These are phyloP conservation scores for Onychorhynchus coronatus DNA, from an alignment of 2,113 vertebrate species.

Conservation along the genomic window DNA sequence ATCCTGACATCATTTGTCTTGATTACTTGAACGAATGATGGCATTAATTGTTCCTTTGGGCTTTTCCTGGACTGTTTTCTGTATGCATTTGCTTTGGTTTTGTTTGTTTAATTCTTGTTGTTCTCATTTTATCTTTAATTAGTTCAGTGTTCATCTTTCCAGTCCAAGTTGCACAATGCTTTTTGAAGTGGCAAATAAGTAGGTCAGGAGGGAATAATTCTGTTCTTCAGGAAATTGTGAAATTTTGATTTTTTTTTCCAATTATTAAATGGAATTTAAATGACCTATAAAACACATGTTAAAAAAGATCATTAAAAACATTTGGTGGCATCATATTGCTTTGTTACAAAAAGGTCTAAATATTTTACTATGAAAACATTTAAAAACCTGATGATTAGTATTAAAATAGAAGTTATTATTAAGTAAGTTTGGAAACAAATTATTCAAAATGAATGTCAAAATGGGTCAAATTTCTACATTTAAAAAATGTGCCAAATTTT, in stretches of 20 bases:
- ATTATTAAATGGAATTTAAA: not conserved
- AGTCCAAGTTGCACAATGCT: slow-evolving; percentile 16
- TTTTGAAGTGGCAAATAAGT: slow-evolving; percentile 5
- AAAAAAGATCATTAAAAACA: not conserved
- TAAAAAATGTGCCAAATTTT: not conserved
- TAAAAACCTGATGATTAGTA: not conserved
- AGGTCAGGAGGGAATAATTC: not conserved
- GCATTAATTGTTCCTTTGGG: not conserved
- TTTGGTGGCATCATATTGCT: not conserved
- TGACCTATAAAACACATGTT: not conserved
- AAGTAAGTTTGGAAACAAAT: not conserved
- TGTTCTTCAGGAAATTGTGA: slow-evolving; percentile 23
- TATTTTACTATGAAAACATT: not conserved
- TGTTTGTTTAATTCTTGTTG: slow-evolving; percentile 38
- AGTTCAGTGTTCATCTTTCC: not conserved
- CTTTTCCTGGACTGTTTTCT: not conserved
- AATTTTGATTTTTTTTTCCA: not conserved
- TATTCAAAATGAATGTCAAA: not conserved
- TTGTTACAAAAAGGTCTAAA: not conserved
- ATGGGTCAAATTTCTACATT: not conserved
- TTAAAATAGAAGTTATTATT: not conserved
- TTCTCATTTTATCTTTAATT: slow-evolving; percentile 45
- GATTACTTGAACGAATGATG: not conserved
- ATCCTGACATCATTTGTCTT: not conserved
- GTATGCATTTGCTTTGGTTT: not conserved